Conservation (phyloP, 2,113 vertebrate species). For the Eublepharis macularius region DNA sequence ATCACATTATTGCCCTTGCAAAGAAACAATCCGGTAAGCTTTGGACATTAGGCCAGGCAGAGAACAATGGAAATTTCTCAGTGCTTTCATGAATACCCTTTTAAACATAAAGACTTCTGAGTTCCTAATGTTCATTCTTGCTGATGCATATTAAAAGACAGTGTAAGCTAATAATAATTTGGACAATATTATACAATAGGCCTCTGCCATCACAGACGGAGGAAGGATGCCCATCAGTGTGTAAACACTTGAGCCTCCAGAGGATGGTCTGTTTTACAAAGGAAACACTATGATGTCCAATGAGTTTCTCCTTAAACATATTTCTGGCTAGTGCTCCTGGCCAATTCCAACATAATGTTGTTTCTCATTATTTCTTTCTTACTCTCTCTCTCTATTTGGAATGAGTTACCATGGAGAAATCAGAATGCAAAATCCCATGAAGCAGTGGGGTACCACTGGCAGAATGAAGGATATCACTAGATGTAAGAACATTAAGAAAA, state of each 20-base stretch:
- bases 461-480: not conserved
- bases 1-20: not conserved
- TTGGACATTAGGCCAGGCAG: not conserved
- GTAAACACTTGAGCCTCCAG: not conserved
- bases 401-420: not conserved
- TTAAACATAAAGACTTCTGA: not conserved
- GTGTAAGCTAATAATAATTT: not conserved
- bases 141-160: not conserved
- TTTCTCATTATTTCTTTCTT: not conserved
- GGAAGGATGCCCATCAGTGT: not conserved
- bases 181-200: not conserved
- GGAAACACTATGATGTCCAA: not conserved
- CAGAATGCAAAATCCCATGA: not conserved
- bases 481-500: not conserved
- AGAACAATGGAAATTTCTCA: not conserved
- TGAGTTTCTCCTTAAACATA: not conserved
- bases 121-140: not conserved
- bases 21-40: not conserved
- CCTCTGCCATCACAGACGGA: not conserved
- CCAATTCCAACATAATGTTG: not conserved
- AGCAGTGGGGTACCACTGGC: not conserved
- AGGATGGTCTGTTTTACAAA: not conserved
- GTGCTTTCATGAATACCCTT: not conserved
- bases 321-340: not conserved
- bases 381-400: not conserved